These are phyloP conservation scores for Zaprionus vittiger DNA, from an alignment of 1,140 invertebrate species.

Conservation along the genomic window DNA sequence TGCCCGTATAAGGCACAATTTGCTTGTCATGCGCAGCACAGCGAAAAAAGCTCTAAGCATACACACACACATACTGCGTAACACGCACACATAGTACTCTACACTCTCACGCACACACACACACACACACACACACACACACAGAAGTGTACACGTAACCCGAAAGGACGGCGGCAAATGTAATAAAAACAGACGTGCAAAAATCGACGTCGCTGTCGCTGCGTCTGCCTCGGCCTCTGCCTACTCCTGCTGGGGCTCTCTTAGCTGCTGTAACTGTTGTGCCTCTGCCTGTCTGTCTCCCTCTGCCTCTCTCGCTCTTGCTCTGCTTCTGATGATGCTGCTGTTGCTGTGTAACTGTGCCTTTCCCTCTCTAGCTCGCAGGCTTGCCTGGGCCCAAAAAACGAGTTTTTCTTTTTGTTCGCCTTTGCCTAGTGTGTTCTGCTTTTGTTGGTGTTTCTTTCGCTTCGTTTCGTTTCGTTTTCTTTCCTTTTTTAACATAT, in stretches of 20 bases:
- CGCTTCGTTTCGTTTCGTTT: slow-evolving; percentile 1
- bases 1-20: slow-evolving; percentile 62
- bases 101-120: slow-evolving; percentile 21
- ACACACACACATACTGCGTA: slow-evolving; percentile 1
- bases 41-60: slow-evolving; percentile 6
- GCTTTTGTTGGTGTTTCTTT: slow-evolving; percentile 26
- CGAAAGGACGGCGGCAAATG: slow-evolving; percentile 66
- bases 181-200: slow-evolving; percentile 81
- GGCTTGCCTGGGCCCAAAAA: slow-evolving; percentile 31
- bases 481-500: slow-evolving; percentile 19
- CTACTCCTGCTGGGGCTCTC: slow-evolving; percentile 4
- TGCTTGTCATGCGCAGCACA: slow-evolving; percentile 50
- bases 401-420: slow-evolving; percentile 36
- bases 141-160: slow-evolving; percentile 37
- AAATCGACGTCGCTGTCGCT: slow-evolving; percentile 54
- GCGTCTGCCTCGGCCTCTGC: slow-evolving; percentile 21
- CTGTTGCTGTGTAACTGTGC: slow-evolving; percentile 38
- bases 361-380: slow-evolving; percentile 25
- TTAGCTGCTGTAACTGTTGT: slow-evolving; percentile 47
- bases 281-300: slow-evolving; percentile 21
- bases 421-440: slow-evolving; percentile 33
- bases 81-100: slow-evolving; percentile 10
- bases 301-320: slow-evolving; percentile 18
- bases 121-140: slow-evolving; percentile 17
- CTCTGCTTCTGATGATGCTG: background rate